These are phyloP conservation scores for Microtus richardsoni DNA, from an alignment of 2,113 vertebrate species.

Conservation along the genomic window DNA sequence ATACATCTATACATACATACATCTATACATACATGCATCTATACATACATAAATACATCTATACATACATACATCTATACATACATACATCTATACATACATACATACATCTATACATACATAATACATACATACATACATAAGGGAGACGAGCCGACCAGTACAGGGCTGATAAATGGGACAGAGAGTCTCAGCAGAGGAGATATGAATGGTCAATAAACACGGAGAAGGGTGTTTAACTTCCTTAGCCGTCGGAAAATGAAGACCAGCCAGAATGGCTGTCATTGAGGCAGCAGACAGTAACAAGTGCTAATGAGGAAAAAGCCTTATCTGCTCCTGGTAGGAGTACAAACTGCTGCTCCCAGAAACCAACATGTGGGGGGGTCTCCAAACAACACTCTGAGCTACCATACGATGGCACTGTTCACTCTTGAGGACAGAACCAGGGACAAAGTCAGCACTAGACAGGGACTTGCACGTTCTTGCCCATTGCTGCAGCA, in stretches of 20 bases:
- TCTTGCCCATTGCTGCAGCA: not conserved
- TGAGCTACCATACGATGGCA: not conserved
- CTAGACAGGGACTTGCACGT: not conserved
- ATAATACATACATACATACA: not conserved
- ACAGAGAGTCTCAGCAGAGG: not conserved
- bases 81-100: not conserved
- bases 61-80: no score
- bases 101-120: not conserved
- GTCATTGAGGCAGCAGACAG: not conserved
- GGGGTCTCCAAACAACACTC: not conserved
- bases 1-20: not conserved
- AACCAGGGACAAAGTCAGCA: not conserved
- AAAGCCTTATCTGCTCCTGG: no score
- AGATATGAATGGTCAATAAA: not conserved
- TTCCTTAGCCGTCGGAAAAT: not conserved
- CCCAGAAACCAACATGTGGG: not conserved
- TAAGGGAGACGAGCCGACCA: not conserved
- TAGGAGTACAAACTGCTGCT: not conserved
- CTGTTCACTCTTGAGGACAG: not conserved
- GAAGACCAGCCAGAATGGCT: not conserved
- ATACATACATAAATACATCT: no score
- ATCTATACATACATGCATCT: not conserved
- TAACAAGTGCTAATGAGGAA: no score
- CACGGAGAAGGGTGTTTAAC: no score
- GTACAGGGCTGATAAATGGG: not conserved